Evolutionary conservation across 2,113 vertebrate genomes (phyloP).

Genomic region (Macroglossus sobrinus): DNA sequence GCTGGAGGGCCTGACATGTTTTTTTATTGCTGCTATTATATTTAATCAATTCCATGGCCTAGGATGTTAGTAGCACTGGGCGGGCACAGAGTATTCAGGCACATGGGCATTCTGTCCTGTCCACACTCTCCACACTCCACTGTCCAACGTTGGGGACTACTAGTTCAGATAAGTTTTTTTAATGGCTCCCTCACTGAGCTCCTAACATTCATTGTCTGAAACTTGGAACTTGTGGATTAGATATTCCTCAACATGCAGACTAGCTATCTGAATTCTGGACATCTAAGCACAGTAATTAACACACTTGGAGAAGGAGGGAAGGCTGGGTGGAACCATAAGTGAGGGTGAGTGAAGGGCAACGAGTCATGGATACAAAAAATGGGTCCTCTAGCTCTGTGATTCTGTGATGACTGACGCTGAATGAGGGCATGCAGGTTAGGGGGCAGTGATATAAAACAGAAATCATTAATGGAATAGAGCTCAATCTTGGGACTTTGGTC

Average conservation of each 20-base stretch:
- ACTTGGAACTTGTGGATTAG: not conserved
- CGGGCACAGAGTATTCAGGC: too few species aligned
- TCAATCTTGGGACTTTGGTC: not conserved
- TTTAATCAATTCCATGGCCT: not conserved
- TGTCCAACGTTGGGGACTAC: not conserved
- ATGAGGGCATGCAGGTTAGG: too few species aligned
- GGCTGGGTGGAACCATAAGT: not conserved
- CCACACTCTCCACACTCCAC: not conserved
- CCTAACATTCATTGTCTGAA: not conserved
- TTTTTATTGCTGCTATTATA: not conserved
- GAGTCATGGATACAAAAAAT: not conserved
- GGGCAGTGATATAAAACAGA: not conserved
- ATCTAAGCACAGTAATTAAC: not conserved
- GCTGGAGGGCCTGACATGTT: not conserved
- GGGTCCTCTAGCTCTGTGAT: not conserved
- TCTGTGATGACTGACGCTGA: not conserved
- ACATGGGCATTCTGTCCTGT: not conserved
- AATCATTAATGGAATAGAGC: not conserved
- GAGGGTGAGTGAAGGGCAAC: not conserved
- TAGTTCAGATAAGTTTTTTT: not conserved
- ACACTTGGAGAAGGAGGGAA: not conserved
- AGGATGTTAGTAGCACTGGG: fast-evolving
- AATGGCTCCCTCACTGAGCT: not conserved
- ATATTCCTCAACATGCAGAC: not conserved
- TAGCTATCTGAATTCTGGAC: not conserved